phyloP scores from a whole-genome alignment of 2,113 vertebrate species.

The Heloderma charlesbogerti region DNA sequence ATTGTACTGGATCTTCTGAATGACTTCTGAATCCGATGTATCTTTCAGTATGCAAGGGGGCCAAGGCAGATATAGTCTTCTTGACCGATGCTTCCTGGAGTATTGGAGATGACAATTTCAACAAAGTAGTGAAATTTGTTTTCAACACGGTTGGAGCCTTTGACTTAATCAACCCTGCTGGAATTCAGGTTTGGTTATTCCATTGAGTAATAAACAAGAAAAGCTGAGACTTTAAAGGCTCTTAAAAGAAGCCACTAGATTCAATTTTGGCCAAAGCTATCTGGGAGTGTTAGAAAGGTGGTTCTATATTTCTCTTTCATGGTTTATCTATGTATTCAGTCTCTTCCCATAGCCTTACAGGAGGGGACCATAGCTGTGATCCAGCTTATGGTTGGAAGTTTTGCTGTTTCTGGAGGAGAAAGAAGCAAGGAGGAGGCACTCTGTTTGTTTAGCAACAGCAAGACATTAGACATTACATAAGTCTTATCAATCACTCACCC shows the following conservation, averaged over 20 bases:
- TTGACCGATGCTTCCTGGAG: conserved; percentile 98
- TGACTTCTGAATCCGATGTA: conserved; percentile 29
- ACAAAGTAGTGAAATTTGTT: conserved; percentile 93
- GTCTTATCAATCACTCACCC: not conserved
- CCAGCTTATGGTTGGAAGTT: not conserved
- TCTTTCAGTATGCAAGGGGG: conserved; percentile 92
- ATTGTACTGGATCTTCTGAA: not conserved
- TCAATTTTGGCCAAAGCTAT: not conserved
- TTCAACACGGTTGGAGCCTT: conserved; percentile 91
- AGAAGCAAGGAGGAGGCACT: not conserved
- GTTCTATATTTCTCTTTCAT: not conserved
- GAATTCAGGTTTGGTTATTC: conserved; percentile 89
- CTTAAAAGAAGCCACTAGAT: not conserved
- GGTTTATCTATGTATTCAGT: not conserved
- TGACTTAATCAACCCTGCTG: conserved; percentile 87
- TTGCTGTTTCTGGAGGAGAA: not conserved
- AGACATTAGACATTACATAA: not conserved
- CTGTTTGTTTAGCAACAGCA: not conserved
- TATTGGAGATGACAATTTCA: conserved; percentile 97
- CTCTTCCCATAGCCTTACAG: not conserved
- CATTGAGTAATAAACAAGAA: conserved; percentile 9
- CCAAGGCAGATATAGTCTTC: conserved; percentile 98
- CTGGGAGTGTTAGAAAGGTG: not conserved
- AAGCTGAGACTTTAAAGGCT: not conserved
- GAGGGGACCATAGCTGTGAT: not conserved